phyloP scores from a whole-genome alignment of 2,797 vertebrate species.

The Dallia pectoralis region DNA sequence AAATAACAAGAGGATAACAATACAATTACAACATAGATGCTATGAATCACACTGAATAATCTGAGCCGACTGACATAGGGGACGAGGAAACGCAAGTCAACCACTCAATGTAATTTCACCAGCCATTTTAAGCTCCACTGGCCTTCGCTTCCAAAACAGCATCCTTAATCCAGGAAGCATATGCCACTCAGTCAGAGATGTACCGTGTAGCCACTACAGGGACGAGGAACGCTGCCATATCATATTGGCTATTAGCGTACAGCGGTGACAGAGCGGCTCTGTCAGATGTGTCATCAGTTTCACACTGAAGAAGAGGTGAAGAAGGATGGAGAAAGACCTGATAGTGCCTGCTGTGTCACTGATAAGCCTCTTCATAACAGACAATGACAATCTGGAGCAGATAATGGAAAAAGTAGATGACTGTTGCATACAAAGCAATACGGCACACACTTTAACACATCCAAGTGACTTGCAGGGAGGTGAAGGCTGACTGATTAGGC shows the following conservation, averaged over 20 bases:
- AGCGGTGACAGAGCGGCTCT: slow-evolving; percentile 56
- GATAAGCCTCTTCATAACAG: slow-evolving; percentile 33
- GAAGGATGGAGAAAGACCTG: slow-evolving; percentile 14
- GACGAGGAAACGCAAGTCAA: neutral
- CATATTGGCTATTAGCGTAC: slow-evolving; percentile 10
- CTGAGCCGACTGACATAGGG: neutral
- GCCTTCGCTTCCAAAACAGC: neutral
- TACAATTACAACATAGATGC: neutral
- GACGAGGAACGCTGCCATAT: slow-evolving; percentile 48
- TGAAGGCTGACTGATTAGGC: neutral
- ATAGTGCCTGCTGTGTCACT: slow-evolving; percentile 32
- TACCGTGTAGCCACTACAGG: neutral
- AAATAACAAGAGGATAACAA: neutral
- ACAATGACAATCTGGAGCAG: slow-evolving; percentile 39
- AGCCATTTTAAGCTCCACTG: slow-evolving; percentile 11
- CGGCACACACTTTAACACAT: neutral
- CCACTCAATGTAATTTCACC: neutral
- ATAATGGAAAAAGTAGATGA: slow-evolving; percentile 29
- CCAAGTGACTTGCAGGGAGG: neutral
- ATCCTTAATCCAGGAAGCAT: neutral
- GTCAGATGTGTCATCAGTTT: slow-evolving; percentile 35
- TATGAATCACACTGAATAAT: neutral
- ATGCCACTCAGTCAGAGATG: neutral
- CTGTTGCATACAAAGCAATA: neutral
- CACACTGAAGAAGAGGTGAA: neutral